Percentiles rank a stretch among this genome's conserved stretches.
Conservation (phyloP, 2,888 invertebrate species). For the Pediacus dermestoides region DNA sequence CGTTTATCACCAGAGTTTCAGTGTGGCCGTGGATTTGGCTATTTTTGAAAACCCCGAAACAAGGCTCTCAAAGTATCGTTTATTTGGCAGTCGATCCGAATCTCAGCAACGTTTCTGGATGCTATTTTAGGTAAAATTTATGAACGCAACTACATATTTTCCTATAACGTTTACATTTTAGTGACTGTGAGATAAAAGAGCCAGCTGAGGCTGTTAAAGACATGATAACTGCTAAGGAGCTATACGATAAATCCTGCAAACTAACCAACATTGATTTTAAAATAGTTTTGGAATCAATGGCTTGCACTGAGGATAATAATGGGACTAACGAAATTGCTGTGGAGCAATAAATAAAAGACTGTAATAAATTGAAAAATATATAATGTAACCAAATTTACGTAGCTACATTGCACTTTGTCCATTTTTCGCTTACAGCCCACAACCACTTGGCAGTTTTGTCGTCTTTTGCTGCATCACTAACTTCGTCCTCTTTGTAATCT, state of each 20-base stretch:
- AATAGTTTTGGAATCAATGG: too few species aligned
- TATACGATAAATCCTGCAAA: constrained; percentile 46
- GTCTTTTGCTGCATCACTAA: constrained; percentile 55
- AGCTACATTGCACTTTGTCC: constrained; percentile 63
- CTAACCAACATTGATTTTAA: too few species aligned
- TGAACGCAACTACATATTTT: background rate
- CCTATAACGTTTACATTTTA: constrained; percentile 24
- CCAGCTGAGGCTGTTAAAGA: constrained; percentile 43
- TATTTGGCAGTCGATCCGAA: constrained; percentile 63
- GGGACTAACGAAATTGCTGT: too few species aligned
- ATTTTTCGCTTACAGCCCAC: constrained; percentile 77
- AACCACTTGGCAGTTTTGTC: constrained; percentile 61
- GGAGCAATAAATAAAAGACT: too few species aligned
- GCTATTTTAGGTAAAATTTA: constrained; percentile 61
- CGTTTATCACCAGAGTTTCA: constrained; percentile 55
- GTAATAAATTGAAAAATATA: too few species aligned
- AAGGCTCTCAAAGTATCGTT: constrained; percentile 67
- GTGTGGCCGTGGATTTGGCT: constrained; percentile 66
- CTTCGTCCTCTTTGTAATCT: constrained; percentile 56
- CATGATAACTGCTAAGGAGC: constrained; percentile 36
- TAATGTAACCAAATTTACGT: too few species aligned
- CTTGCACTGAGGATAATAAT: too few species aligned
- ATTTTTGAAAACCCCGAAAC: constrained; percentile 63
- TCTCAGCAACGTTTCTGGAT: constrained; percentile 59
- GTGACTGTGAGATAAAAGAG: constrained; percentile 48